Evolutionary conservation across 2,113 vertebrate genomes (phyloP).

Genomic region (Dipodomys merriami): DNA sequence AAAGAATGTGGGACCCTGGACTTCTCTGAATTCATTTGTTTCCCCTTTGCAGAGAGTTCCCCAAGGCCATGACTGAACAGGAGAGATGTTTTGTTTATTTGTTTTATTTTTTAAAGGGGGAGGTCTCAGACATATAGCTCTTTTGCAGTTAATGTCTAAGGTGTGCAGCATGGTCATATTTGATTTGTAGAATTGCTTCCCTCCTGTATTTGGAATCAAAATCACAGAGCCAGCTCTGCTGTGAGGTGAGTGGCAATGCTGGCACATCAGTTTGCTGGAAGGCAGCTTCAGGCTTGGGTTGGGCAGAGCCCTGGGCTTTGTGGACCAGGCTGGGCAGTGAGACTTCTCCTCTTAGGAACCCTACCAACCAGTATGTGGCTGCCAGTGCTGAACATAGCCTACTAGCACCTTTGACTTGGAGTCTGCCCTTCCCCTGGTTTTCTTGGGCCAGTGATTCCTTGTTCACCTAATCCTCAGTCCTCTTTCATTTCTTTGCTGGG

Average conservation of each 20-base stretch:
- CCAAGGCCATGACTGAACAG: background rate
- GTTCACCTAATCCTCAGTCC: background rate
- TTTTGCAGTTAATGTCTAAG: slow-evolving; percentile 44
- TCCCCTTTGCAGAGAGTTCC: background rate
- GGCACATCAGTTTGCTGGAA: background rate
- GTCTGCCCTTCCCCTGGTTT: background rate
- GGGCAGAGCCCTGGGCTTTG: background rate
- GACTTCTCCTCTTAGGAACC: background rate
- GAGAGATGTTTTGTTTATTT: background rate
- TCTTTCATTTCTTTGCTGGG: background rate
- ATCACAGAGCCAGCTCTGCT: background rate
- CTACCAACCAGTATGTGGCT: background rate
- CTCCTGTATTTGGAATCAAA: slow-evolving; percentile 1
- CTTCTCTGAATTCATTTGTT: background rate
- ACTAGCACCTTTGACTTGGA: background rate
- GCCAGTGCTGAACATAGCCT: background rate
- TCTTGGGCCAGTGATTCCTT: background rate
- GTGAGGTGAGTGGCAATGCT: background rate
- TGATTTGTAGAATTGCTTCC: slow-evolving; percentile 36
- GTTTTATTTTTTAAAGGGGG: no score
- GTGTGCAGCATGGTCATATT: background rate
- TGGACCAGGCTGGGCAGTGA: background rate
- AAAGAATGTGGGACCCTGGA: no score
- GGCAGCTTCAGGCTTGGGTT: background rate
- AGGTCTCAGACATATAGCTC: background rate